A percentile compares a stretch with the other conserved stretches of the same genome.
phyloP scores from a whole-genome alignment of 2,888 invertebrate species.

The Philopedon plagiatum region DNA sequence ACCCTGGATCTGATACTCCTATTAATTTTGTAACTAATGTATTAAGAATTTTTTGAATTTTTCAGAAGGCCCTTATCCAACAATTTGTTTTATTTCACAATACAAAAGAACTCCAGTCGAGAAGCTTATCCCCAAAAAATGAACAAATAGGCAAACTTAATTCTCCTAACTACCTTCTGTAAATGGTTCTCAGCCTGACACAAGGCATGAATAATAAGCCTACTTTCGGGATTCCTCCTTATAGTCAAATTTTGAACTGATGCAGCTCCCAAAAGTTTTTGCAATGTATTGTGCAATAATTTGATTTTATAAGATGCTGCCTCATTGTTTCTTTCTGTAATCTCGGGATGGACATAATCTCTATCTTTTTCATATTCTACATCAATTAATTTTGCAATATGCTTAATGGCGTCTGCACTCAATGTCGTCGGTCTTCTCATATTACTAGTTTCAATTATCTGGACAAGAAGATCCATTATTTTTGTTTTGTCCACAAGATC shows the following conservation, averaged over 20 bases:
- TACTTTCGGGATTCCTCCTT: slow-evolving; percentile 58
- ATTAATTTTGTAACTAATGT: too few species aligned
- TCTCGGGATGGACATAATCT: too few species aligned
- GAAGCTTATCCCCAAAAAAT: too few species aligned
- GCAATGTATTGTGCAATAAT: slow-evolving; percentile 53
- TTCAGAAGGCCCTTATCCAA: too few species aligned
- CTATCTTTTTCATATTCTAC: slow-evolving; percentile 43
- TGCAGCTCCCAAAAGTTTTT: slow-evolving; percentile 44
- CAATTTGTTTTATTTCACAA: too few species aligned
- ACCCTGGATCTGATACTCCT: too few species aligned
- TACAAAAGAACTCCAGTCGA: too few species aligned
- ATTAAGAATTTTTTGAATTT: too few species aligned
- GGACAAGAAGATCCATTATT: slow-evolving; percentile 44
- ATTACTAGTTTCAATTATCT: slow-evolving; percentile 58
- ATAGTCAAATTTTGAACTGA: slow-evolving; percentile 54
- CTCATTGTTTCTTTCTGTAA: slow-evolving; percentile 38
- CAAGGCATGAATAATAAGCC: slow-evolving; percentile 59
- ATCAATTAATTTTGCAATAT: slow-evolving; percentile 31
- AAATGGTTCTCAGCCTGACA: slow-evolving; percentile 53
- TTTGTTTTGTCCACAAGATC: slow-evolving; percentile 42
- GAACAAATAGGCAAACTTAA: too few species aligned
- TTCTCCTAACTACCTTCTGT: slow-evolving; percentile 57
- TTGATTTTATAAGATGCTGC: slow-evolving; percentile 50
- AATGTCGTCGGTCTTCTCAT: slow-evolving; percentile 58
- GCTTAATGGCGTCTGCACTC: slow-evolving; percentile 52